Percentiles rank a stretch among this genome's conserved stretches.
phyloP scores from a whole-genome alignment of 2,888 invertebrate species.

The Acrobeloides nanus region DNA sequence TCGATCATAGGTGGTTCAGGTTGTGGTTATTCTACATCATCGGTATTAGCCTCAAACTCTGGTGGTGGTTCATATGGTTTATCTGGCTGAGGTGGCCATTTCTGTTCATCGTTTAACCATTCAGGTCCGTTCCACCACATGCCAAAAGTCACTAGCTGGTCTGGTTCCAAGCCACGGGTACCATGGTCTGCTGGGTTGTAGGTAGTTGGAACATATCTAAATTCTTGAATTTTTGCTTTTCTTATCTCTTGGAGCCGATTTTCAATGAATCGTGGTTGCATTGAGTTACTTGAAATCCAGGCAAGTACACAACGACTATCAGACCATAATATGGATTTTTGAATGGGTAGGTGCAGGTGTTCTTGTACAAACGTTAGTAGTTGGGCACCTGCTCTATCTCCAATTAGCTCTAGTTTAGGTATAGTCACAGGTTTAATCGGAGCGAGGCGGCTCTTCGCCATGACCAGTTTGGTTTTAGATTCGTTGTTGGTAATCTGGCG shows the following conservation, averaged over 20 bases:
- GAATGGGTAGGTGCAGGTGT: too few species aligned
- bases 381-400: too few species aligned
- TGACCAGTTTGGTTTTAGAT: conserved; percentile 1
- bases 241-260: background rate
- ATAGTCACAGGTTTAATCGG: background rate
- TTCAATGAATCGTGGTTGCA: background rate
- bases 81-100: too few species aligned
- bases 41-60: too few species aligned
- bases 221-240: background rate
- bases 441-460: background rate
- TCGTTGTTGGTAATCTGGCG: background rate
- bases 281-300: too few species aligned
- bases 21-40: too few species aligned
- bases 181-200: conserved; percentile 11
- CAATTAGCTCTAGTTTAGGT: background rate
- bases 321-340: too few species aligned
- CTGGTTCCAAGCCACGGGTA: background rate
- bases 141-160: background rate
- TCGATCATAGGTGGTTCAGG: too few species aligned
- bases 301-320: too few species aligned
- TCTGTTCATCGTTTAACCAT: too few species aligned
- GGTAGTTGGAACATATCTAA: background rate
- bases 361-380: too few species aligned
- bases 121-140: background rate
- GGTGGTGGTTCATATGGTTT: too few species aligned